Percentiles rank a stretch among this genome's conserved stretches.
Conservation (phyloP, 2,888 invertebrate genomes). For the Ormyrus nitidulus region DNA sequence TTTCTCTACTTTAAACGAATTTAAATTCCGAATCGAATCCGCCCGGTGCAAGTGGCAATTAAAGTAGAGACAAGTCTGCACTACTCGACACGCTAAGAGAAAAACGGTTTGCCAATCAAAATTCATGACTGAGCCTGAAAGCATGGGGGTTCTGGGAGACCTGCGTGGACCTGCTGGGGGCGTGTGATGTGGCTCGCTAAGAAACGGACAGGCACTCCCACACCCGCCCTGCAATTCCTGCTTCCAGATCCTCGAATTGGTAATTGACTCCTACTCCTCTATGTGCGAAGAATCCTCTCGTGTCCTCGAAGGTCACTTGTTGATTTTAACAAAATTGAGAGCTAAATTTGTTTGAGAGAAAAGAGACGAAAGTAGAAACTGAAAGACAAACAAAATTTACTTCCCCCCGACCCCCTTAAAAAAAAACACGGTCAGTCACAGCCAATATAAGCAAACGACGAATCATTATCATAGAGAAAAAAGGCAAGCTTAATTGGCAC, state of each 20-base stretch:
- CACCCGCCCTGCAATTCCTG: slow-evolving; percentile 65
- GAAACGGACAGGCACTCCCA: slow-evolving; percentile 75
- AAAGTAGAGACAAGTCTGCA: slow-evolving; percentile 5
- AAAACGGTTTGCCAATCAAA: slow-evolving; percentile 47
- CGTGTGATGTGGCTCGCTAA: slow-evolving; percentile 75
- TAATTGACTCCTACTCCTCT: slow-evolving; percentile 53
- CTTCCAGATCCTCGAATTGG: slow-evolving; percentile 48
- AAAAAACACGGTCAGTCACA: slow-evolving; percentile 65
- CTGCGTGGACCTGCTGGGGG: slow-evolving; percentile 74
- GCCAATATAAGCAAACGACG: slow-evolving; percentile 72
- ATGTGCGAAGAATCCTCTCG: slow-evolving; percentile 56
- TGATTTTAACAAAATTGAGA: slow-evolving; percentile 57
- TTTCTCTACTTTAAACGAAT: too few species aligned
- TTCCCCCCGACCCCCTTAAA: slow-evolving; percentile 9
- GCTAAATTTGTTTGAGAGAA: neutral
- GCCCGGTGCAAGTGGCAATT: neutral
- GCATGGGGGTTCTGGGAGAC: slow-evolving; percentile 74
- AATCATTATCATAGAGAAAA: slow-evolving; percentile 37
- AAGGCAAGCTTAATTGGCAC: slow-evolving; percentile 77
- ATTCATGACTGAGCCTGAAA: slow-evolving; percentile 72
- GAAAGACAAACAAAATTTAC: slow-evolving; percentile 31
- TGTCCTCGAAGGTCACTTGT: slow-evolving; percentile 62
- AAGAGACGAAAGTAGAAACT: slow-evolving; percentile 42
- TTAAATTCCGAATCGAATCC: neutral
- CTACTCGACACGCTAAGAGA: slow-evolving; percentile 9